Percentiles rank a stretch among this genome's conserved stretches.
These are phyloP conservation scores for Himalopsyche kuldschensis DNA, from an alignment of 2,888 invertebrate species.

Conservation along the genomic window DNA sequence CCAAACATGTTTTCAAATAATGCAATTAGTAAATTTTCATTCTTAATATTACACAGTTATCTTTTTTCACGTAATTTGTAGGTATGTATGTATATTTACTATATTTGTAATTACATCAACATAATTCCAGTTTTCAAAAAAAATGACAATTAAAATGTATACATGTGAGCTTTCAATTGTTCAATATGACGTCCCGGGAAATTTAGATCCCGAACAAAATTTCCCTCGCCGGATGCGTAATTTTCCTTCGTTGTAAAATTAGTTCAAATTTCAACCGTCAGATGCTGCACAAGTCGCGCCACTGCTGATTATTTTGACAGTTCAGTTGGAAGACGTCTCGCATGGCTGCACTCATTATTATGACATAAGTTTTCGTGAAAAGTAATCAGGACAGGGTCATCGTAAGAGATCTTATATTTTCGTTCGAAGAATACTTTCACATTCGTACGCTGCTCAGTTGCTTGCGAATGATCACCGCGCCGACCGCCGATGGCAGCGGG, in stretches of 20 bases:
- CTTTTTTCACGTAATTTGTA: too few relatives aligned
- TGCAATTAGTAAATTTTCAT: too few relatives aligned
- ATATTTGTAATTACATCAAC: too few relatives aligned
- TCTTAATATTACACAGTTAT: too few relatives aligned
- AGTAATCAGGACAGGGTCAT: slow-evolving; percentile 34
- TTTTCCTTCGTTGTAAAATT: not conserved
- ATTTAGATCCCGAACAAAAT: not conserved
- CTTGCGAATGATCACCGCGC: slow-evolving; percentile 2
- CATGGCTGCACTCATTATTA: slow-evolving; percentile 8
- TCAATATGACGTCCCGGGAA: not conserved
- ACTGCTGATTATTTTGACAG: slow-evolving; percentile 25
- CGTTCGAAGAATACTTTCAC: slow-evolving; percentile 29
- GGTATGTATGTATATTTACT: too few relatives aligned
- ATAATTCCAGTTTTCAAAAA: too few relatives aligned
- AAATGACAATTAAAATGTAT: too few relatives aligned
- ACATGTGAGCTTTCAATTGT: too few relatives aligned
- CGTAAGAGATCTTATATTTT: slow-evolving; percentile 16
- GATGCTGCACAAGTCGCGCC: not conserved
- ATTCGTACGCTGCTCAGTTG: slow-evolving; percentile 21
- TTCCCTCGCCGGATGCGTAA: not conserved
- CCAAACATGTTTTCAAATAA: too few relatives aligned
- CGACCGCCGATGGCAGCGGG: slow-evolving; percentile 14
- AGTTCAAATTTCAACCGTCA: not conserved
- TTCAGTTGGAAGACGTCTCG: slow-evolving; percentile 12
- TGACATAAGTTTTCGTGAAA: slow-evolving; percentile 36